Percentiles rank a stretch among this genome's conserved stretches.
These are phyloP conservation scores for Papilio elwesi DNA, from an alignment of 2,888 invertebrate genomes.

Conservation along the genomic window DNA sequence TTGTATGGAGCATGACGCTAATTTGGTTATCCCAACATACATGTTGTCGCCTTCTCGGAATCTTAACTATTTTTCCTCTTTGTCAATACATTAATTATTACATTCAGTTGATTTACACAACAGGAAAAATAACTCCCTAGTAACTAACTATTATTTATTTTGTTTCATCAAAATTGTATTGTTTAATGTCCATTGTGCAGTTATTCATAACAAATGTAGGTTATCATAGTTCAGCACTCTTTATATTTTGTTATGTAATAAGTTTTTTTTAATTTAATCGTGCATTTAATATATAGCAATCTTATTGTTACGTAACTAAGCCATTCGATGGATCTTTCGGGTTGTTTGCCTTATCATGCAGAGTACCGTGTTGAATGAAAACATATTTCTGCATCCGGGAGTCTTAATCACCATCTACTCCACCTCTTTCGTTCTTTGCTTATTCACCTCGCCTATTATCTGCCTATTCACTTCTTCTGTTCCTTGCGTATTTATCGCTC, in stretches of 20 bases:
- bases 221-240: slow-evolving; percentile 12
- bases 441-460: too few relatives aligned
- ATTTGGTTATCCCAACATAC: too few relatives aligned
- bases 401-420: too few relatives aligned
- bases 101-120: not conserved
- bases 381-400: too few relatives aligned
- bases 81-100: too few relatives aligned
- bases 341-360: not conserved
- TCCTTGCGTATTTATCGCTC: too few relatives aligned
- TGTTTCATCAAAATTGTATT: not conserved
- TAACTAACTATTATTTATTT: not conserved
- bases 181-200: not conserved
- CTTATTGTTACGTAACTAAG: not conserved
- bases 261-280: not conserved
- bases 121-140: not conserved
- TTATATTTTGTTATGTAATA: not conserved
- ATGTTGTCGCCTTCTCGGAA: too few relatives aligned
- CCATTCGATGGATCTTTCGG: not conserved
- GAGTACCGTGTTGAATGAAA: not conserved
- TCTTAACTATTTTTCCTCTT: too few relatives aligned
- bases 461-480: too few relatives aligned
- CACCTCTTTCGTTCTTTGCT: too few relatives aligned
- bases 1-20: too few relatives aligned
- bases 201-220: not conserved
- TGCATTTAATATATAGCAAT: not conserved